phyloP scores from a whole-genome alignment of 2,113 vertebrate species.

The Casuarius casuarius region DNA sequence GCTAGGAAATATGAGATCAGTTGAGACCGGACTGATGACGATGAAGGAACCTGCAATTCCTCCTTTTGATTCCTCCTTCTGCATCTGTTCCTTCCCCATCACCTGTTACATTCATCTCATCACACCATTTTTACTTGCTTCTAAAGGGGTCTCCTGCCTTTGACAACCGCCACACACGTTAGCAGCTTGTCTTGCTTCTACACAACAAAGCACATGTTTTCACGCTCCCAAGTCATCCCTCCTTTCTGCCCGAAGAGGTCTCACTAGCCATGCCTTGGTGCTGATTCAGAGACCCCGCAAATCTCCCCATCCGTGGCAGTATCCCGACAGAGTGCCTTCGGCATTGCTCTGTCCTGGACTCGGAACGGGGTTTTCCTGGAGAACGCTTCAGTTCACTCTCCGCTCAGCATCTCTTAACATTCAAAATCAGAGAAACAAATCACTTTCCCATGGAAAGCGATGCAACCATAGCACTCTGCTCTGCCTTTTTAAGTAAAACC shows the following conservation, averaged over 20 bases:
- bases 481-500: not conserved
- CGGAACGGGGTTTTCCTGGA: not conserved
- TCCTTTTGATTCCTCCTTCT: not conserved
- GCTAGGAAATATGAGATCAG: not conserved
- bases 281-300: not conserved
- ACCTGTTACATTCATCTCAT: not conserved
- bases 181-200: not conserved
- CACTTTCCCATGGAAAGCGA: not conserved
- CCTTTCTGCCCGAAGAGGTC: not conserved
- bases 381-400: not conserved
- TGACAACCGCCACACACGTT: not conserved
- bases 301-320: not conserved
- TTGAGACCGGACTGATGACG: not conserved
- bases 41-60: not conserved
- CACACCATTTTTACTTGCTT: not conserved
- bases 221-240: not conserved
- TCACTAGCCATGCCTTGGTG: not conserved
- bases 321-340: not conserved
- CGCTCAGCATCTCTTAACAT: not conserved
- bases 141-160: not conserved
- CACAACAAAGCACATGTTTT: not conserved
- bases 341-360: not conserved
- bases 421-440: not conserved
- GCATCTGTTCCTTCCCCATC: not conserved
- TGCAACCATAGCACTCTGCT: not conserved